Conservation (phyloP, 2,797 vertebrate species). For the Alcedo atthis region DNA sequence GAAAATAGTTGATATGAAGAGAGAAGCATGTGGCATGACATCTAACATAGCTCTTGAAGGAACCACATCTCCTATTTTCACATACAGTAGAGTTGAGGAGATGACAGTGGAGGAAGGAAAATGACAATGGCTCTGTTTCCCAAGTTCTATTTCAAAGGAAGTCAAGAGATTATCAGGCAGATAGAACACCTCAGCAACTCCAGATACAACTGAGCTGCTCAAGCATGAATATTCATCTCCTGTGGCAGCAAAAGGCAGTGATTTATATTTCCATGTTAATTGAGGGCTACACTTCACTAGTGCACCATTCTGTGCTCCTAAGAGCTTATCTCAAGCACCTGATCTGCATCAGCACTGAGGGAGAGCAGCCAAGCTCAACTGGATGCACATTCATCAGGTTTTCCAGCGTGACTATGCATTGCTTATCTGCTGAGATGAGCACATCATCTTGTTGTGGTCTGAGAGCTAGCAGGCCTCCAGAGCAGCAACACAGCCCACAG, state of each 20-base stretch:
- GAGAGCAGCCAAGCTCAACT: background rate
- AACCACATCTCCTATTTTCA: background rate
- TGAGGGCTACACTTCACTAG: background rate
- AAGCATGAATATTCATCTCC: background rate
- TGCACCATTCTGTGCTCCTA: background rate
- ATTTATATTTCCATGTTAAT: background rate
- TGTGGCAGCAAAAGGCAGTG: background rate
- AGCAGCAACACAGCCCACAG: background rate
- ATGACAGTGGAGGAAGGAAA: background rate
- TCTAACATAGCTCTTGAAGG: background rate
- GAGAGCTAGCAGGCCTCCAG: background rate
- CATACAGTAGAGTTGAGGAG: background rate
- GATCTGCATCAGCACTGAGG: background rate
- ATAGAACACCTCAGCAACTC: background rate
- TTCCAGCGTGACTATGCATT: background rate
- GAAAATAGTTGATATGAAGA: background rate
- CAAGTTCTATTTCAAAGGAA: background rate
- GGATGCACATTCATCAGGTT: background rate
- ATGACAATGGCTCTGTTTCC: background rate
- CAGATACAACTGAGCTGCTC: background rate
- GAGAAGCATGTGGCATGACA: background rate
- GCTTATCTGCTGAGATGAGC: background rate
- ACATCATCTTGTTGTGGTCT: background rate
- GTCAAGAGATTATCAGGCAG: background rate
- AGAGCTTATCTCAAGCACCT: background rate